phyloP scores from a whole-genome alignment of 2,113 vertebrate genomes.

The Anhinga rufa region DNA sequence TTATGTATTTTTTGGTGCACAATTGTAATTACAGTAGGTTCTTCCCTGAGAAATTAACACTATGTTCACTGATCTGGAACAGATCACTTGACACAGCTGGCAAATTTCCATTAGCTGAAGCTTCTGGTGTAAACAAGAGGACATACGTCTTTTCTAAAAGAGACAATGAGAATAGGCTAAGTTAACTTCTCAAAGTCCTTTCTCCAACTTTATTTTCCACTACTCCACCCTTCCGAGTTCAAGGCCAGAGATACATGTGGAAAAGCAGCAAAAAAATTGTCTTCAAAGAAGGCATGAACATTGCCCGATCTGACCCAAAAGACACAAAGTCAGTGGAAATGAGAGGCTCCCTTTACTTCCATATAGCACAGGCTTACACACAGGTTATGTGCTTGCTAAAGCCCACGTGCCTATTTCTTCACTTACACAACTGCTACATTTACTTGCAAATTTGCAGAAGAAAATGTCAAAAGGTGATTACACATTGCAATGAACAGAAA shows the following conservation, averaged over 20 bases:
- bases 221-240: background rate
- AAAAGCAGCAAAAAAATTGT: background rate
- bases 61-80: background rate
- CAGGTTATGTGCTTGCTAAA: background rate
- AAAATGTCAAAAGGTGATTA: conserved; percentile 4
- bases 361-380: background rate
- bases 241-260: background rate
- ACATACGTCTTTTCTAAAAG: background rate
- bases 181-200: background rate
- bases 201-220: background rate
- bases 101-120: background rate
- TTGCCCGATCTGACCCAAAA: background rate
- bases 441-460: conserved; percentile 1
- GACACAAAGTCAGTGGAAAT: background rate
- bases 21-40: background rate
- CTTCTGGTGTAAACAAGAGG: background rate
- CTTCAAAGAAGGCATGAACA: background rate
- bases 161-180: background rate
- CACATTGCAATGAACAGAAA: background rate
- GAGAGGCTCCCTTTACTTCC: background rate
- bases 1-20: background rate
- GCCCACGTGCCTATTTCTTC: background rate
- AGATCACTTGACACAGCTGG: background rate
- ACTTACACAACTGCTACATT: background rate
- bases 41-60: background rate